Evolutionary conservation across 2,888 invertebrate genomes (phyloP).

Genomic region (Isotomurus palustris): DNA sequence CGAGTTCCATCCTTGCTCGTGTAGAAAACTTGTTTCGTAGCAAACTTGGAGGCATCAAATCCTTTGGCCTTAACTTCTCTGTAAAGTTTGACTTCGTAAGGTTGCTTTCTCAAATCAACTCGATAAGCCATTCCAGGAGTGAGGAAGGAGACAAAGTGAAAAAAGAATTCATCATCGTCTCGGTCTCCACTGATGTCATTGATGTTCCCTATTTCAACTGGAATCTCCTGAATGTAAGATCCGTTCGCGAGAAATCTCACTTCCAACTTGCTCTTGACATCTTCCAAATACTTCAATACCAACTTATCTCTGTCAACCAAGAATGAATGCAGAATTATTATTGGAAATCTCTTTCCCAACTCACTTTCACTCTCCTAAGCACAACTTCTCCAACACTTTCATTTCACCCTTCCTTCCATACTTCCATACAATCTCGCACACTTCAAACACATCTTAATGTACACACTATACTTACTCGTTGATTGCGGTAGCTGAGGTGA

Average conservation of each 20-base stretch:
- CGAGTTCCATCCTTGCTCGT: slow-evolving; percentile 85
- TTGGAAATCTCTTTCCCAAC: no score
- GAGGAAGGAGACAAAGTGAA: slow-evolving; percentile 87
- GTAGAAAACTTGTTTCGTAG: slow-evolving; percentile 86
- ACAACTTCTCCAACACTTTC: no score
- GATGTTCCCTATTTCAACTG: slow-evolving; percentile 80
- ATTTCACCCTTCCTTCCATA: no score
- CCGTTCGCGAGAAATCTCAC: slow-evolving; percentile 71
- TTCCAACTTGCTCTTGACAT: slow-evolving; percentile 89
- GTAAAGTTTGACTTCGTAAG: slow-evolving; percentile 54
- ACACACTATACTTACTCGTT: slow-evolving; percentile 52
- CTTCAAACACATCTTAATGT: no score
- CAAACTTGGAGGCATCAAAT: slow-evolving; percentile 70
- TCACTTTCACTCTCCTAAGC: no score
- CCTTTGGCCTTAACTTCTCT: slow-evolving; percentile 55
- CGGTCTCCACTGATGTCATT: slow-evolving; percentile 77
- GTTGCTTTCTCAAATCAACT: slow-evolving; percentile 64
- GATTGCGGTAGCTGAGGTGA: slow-evolving; percentile 82
- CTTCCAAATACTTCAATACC: slow-evolving; percentile 80
- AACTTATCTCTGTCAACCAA: slow-evolving; percentile 62
- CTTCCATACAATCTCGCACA: neutral
- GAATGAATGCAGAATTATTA: no score
- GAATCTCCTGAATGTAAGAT: slow-evolving; percentile 64
- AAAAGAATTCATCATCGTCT: slow-evolving; percentile 82
- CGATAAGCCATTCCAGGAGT: slow-evolving; percentile 81